Conservation (phyloP, 2,113 vertebrate genomes). For the Tautogolabrus adspersus region DNA sequence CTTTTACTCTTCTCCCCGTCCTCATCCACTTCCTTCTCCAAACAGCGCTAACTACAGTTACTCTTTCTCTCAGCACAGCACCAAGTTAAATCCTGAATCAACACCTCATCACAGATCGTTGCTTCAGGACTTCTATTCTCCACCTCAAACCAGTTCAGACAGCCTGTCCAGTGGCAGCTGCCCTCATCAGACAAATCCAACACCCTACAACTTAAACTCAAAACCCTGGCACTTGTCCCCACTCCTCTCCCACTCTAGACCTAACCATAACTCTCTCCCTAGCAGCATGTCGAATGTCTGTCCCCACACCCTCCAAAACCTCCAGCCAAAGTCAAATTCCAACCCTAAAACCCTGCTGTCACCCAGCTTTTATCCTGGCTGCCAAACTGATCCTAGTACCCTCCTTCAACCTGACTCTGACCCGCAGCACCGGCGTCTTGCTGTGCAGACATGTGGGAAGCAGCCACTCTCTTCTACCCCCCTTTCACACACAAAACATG, state of each 20-base stretch:
- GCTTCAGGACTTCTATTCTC: constrained; percentile 8
- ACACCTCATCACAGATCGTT: constrained; percentile 7
- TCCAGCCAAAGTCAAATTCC: constrained; percentile 40
- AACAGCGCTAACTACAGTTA: background rate
- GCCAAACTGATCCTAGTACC: constrained; percentile 50
- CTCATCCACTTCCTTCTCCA: constrained; percentile 19
- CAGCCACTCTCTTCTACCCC: constrained; percentile 4
- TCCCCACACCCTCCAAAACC: constrained; percentile 38
- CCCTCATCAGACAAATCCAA: constrained; percentile 40
- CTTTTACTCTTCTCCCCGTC: constrained; percentile 27
- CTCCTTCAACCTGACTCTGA: constrained; percentile 28
- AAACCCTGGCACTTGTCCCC: constrained; percentile 21
- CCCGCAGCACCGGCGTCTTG: constrained; percentile 19
- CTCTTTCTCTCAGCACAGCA: constrained; percentile 31
- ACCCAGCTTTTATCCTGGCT: constrained; percentile 39
- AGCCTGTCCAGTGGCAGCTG: constrained; percentile 52
- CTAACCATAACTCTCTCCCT: constrained; percentile 39
- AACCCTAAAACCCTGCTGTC: constrained; percentile 26
- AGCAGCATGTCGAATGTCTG: constrained; percentile 22
- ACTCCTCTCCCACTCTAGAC: constrained; percentile 39
- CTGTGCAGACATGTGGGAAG: constrained; percentile 43
- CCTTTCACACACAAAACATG: constrained; percentile 6
- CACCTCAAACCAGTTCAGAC: constrained; percentile 30
- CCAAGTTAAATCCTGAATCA: constrained; percentile 19
- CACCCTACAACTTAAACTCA: constrained; percentile 37